These are phyloP conservation scores for Melanchra persicariae DNA, from an alignment of 2,888 invertebrate genomes.

Conservation along the genomic window DNA sequence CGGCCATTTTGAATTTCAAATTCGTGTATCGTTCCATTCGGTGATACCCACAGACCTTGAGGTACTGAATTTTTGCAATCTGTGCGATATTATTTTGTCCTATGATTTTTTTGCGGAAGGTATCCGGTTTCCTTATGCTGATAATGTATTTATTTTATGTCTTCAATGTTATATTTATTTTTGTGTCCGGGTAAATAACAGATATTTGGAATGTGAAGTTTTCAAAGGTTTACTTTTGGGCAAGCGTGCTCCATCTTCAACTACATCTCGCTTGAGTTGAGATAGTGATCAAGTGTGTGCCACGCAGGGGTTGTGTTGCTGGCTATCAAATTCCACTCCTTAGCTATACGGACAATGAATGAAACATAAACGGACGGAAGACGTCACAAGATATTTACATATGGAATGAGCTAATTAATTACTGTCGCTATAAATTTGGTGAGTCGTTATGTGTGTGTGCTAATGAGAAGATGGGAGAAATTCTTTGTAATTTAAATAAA, in stretches of 20 bases:
- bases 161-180: constrained; percentile 1
- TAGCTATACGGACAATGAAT: no score
- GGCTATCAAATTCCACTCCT: no score
- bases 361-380: constrained; percentile 33
- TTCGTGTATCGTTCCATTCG: constrained; percentile 52
- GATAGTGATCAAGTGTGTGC: no score
- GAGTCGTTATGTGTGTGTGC: constrained; percentile 21
- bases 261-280: no score
- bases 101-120: not conserved
- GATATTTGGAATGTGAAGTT: not conserved
- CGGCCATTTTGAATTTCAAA: constrained; percentile 61
- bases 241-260: no score
- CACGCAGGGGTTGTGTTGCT: no score
- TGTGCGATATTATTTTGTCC: constrained; percentile 22
- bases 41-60: constrained; percentile 33
- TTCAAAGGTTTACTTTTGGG: no score
- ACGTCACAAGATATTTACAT: constrained; percentile 19
- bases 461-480: constrained; percentile 4
- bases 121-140: not conserved
- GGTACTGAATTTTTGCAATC: constrained; percentile 46
- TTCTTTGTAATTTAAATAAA: constrained; percentile 20
- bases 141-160: not conserved
- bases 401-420: constrained; percentile 34
- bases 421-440: constrained; percentile 38
- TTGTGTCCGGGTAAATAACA: not conserved